A percentile compares a stretch with the other conserved stretches of the same genome.
Conservation (phyloP, 2,888 invertebrate genomes). For the Silvanus unidentatus region DNA sequence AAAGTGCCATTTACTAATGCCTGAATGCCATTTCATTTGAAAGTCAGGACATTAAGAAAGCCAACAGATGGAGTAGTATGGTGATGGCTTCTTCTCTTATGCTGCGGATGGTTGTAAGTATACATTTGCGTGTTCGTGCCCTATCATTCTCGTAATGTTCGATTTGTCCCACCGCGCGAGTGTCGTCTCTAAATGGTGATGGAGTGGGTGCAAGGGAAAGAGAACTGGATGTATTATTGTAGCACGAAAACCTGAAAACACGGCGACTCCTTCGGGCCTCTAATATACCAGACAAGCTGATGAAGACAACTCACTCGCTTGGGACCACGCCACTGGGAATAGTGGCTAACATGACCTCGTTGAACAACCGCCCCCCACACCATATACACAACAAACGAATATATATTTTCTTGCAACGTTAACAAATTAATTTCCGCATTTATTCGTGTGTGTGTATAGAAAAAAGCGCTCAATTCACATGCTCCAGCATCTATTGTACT, state of each 20-base stretch:
- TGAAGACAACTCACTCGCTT: conserved; percentile 44
- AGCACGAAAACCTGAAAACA: conserved; percentile 26
- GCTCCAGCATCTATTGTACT: not conserved
- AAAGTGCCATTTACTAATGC: too few species aligned
- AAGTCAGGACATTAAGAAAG: too few species aligned
- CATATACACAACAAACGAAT: not conserved
- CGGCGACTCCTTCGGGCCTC: conserved; percentile 34
- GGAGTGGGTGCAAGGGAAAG: conserved; percentile 31
- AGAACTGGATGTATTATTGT: conserved; percentile 19
- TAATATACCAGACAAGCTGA: conserved; percentile 44
- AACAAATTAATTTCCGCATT: too few species aligned
- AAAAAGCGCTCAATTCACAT: not conserved
- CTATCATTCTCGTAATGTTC: conserved; percentile 35
- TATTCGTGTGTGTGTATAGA: not conserved
- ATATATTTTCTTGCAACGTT: conserved; percentile 1
- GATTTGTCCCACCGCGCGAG: conserved; percentile 37
- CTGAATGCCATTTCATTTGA: too few species aligned
- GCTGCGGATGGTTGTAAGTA: conserved; percentile 17
- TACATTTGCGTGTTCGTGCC: conserved; percentile 30
- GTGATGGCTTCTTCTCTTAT: too few species aligned
- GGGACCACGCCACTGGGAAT: conserved; percentile 30
- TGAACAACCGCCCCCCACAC: conserved; percentile 1
- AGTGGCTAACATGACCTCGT: conserved; percentile 16
- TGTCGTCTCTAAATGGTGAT: conserved; percentile 40
- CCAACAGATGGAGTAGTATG: not conserved